Conservation (phyloP, 2,113 vertebrate genomes). For the Cyanoliseus patagonus region DNA sequence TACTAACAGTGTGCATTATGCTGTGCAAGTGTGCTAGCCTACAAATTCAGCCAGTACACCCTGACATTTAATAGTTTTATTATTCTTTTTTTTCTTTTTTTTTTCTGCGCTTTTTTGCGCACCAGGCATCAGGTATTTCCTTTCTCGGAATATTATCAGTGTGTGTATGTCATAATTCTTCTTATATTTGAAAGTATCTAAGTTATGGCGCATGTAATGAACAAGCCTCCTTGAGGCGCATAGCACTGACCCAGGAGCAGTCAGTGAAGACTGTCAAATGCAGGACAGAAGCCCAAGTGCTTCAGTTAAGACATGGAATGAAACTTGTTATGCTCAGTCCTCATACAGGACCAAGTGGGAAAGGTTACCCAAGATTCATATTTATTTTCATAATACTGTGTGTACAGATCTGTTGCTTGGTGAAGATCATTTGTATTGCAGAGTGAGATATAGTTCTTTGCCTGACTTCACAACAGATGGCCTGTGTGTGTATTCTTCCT, state of each 20-base stretch:
- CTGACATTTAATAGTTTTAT: slow-evolving; percentile 14
- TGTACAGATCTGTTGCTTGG: background rate
- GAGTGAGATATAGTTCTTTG: background rate
- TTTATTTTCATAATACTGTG: background rate
- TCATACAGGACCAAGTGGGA: background rate
- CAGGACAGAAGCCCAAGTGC: background rate
- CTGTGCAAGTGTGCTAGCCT: background rate
- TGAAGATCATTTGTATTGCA: background rate
- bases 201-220: background rate
- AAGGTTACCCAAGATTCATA: background rate
- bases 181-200: background rate
- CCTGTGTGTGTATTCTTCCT: background rate
- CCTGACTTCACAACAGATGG: background rate
- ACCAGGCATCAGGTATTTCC: background rate
- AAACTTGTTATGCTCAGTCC: background rate
- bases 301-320: background rate
- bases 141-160: background rate
- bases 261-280: rapidly evolving
- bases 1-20: background rate
- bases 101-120: background rate
- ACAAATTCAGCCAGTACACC: background rate
- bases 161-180: background rate
- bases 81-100: background rate
- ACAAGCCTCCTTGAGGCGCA: rapidly evolving
- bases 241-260: background rate